Percentiles rank a stretch among this genome's conserved stretches.
These are phyloP conservation scores for Lordiphosa clarofinis DNA, from an alignment of 1,140 invertebrate species.

Conservation along the genomic window DNA sequence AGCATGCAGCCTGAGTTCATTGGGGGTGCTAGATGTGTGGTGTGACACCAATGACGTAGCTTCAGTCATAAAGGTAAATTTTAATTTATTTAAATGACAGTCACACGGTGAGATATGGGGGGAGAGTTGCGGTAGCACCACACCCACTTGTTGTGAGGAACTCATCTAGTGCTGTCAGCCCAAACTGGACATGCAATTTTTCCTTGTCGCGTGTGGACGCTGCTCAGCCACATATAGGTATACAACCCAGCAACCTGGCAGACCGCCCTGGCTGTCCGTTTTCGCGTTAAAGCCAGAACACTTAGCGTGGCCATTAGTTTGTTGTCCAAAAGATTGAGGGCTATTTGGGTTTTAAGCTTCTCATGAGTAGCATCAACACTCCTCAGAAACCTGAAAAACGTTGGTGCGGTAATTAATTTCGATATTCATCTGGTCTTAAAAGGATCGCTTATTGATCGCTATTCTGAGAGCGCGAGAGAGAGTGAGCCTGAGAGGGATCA, in stretches of 20 bases:
- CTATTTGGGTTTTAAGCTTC: background rate
- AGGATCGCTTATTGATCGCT: too few species aligned
- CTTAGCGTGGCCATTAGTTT: too few species aligned
- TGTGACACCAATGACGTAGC: constrained; percentile 68
- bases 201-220: constrained; percentile 58
- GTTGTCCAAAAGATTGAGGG: too few species aligned
- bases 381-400: too few species aligned
- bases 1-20: constrained; percentile 49
- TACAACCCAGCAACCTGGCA: too few species aligned
- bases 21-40: constrained; percentile 19
- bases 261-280: too few species aligned
- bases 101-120: background rate
- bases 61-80: constrained; percentile 53
- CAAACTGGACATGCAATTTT: constrained; percentile 63
- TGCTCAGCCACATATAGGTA: constrained; percentile 1
- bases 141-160: constrained; percentile 23
- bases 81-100: constrained; percentile 73
- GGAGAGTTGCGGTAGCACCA: constrained; percentile 9
- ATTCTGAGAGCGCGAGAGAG: too few species aligned
- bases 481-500: too few species aligned
- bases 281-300: too few species aligned
- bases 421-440: too few species aligned
- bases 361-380: too few species aligned
- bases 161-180: constrained; percentile 27
- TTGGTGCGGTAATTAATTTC: too few species aligned